Conservation (phyloP, 2,113 vertebrate genomes). For the human (Homo sapiens) region DNA sequence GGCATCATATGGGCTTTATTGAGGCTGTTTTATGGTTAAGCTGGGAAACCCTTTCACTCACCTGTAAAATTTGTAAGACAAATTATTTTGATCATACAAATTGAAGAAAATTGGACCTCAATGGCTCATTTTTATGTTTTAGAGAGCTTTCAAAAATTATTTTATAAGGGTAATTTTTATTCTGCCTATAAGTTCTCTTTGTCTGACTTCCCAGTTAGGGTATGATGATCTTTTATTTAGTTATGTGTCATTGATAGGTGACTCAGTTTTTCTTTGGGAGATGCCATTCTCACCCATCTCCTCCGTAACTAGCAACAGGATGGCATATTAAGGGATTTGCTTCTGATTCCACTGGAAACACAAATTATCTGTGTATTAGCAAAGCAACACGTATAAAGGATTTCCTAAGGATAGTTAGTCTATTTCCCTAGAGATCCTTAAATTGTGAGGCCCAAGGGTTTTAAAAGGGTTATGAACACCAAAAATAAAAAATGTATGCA, state of each 20-base stretch:
- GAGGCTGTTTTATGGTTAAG: neutral
- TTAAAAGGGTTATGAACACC: neutral
- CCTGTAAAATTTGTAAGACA: neutral
- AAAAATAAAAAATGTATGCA: neutral
- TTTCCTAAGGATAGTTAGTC: neutral
- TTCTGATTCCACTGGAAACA: neutral
- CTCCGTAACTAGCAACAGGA: neutral
- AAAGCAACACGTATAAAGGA: neutral
- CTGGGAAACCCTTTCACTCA: neutral
- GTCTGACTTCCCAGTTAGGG: neutral
- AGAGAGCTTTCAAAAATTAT: neutral
- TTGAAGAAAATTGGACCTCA: neutral
- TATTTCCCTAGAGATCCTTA: neutral
- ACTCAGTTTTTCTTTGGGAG: neutral
- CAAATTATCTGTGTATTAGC: neutral
- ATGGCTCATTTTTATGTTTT: neutral
- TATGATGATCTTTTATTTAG: neutral
- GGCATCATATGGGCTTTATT: neutral
- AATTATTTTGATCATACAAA: slow-evolving; percentile 19
- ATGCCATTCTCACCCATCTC: neutral
- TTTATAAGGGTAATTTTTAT: neutral
- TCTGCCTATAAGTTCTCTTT: neutral
- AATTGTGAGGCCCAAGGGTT: neutral
- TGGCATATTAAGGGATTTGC: neutral
- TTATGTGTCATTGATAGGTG: neutral